Evolutionary conservation across 2,797 vertebrate genomes (phyloP).

Genomic region (Syndactyla subalaris): DNA sequence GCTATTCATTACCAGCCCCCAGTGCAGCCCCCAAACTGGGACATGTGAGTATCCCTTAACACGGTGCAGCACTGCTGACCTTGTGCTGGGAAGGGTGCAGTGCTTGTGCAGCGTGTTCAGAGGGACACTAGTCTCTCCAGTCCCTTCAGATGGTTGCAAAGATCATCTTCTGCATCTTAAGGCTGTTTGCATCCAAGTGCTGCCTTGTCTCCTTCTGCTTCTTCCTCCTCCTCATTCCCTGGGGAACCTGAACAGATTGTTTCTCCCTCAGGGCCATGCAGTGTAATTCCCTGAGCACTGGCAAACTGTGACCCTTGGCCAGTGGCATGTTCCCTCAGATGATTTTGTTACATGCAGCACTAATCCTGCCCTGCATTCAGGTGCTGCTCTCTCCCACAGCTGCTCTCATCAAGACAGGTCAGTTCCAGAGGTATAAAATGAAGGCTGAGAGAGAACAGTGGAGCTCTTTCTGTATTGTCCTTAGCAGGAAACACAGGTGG

Average conservation of each 20-base stretch:
- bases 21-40: not conserved
- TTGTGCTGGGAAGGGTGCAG: not conserved
- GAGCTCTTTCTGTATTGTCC: not conserved
- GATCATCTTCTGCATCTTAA: not conserved
- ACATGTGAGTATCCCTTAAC: not conserved
- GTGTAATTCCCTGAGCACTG: not conserved
- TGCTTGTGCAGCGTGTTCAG: not conserved
- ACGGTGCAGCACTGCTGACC: not conserved
- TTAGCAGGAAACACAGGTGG: not conserved
- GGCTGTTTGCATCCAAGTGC: not conserved
- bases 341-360: not conserved
- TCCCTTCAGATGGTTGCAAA: not conserved
- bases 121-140: not conserved
- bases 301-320: not conserved
- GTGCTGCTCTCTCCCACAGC: not conserved
- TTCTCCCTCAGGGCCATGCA: not conserved
- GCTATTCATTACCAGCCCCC: not conserved
- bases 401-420: not conserved
- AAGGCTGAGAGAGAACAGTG: not conserved
- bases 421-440: not conserved
- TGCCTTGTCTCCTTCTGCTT: not conserved
- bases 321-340: not conserved
- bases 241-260: not conserved
- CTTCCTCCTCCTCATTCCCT: not conserved
- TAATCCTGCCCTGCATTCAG: not conserved